A percentile compares a stretch with the other conserved stretches of the same genome.
phyloP scores from a whole-genome alignment of 1,140 invertebrate genomes.

The Atta colombica region DNA sequence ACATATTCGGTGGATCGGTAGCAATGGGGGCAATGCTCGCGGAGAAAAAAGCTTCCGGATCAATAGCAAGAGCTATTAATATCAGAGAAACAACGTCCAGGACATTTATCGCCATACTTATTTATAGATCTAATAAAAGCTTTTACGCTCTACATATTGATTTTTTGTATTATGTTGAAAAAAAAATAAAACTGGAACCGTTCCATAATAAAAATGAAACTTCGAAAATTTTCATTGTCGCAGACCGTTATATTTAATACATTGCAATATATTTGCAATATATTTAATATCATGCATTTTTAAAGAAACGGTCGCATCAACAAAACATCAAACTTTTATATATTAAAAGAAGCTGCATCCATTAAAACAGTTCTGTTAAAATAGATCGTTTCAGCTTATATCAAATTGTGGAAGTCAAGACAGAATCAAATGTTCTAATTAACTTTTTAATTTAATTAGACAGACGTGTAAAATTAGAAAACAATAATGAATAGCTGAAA shows the following conservation, averaged over 20 bases:
- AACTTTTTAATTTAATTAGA: not conserved
- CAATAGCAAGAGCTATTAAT: conserved; percentile 56
- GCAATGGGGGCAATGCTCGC: conserved; percentile 22
- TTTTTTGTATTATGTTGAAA: conserved; percentile 35
- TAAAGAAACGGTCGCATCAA: not conserved
- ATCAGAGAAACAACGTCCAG: conserved; percentile 46
- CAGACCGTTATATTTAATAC: not conserved
- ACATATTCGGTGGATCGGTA: conserved; percentile 51
- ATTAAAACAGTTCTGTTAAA: not conserved
- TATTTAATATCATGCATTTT: not conserved
- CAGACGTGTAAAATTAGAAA: conserved; percentile 28
- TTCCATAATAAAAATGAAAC: not conserved
- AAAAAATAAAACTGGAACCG: not conserved
- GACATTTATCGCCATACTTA: conserved; percentile 49
- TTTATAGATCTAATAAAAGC: conserved; percentile 48
- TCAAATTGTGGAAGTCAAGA: not conserved
- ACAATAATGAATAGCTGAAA: conserved; percentile 21
- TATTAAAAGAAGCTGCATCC: not conserved
- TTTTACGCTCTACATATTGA: conserved; percentile 23
- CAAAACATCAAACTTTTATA: conserved; percentile 10
- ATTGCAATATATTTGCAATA: not conserved
- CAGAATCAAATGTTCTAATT: conserved; percentile 7
- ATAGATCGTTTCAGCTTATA: not conserved
- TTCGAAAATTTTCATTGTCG: not conserved
- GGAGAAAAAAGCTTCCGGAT: conserved; percentile 38